A percentile compares a stretch with the other conserved stretches of the same genome.
Conservation (phyloP, 2,797 vertebrate genomes). For the Poeciliopsis gracilis region DNA sequence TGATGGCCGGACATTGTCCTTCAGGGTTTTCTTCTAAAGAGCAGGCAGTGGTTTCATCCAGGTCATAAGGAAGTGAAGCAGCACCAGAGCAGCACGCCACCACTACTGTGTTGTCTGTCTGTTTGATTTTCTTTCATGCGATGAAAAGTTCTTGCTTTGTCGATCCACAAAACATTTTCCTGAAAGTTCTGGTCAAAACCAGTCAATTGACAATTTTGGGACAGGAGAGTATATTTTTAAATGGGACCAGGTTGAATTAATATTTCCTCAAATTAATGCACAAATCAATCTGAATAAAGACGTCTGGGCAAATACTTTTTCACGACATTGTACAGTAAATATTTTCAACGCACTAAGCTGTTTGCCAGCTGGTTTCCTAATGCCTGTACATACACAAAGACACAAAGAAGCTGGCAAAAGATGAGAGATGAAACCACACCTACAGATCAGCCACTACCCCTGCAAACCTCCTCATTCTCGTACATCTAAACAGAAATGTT, state of each 20-base stretch:
- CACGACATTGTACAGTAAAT: neutral
- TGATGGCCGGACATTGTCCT: neutral
- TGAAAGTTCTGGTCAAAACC: neutral
- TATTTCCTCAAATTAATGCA: neutral
- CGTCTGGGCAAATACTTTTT: neutral
- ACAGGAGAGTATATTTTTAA: neutral
- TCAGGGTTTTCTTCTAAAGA: too few species aligned
- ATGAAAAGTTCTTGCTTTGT: too few species aligned
- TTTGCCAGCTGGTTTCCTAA: conserved; percentile 56
- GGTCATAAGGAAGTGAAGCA: too few species aligned
- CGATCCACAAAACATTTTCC: too few species aligned
- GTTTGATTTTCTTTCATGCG: neutral
- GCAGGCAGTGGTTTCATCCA: too few species aligned
- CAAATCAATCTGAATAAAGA: neutral
- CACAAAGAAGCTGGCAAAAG: conserved; percentile 53
- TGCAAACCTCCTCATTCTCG: conserved; percentile 17
- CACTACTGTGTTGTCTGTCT: neutral
- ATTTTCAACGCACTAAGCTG: conserved; percentile 30
- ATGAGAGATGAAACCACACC: conserved; percentile 61
- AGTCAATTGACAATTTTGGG: neutral
- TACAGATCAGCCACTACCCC: conserved; percentile 29
- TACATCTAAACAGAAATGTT: conserved; percentile 31
- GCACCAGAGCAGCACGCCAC: neutral
- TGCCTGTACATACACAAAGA: conserved; percentile 48
- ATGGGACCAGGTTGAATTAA: neutral